These are phyloP conservation scores for Marmota monax DNA, from an alignment of 2,113 vertebrate species.

Conservation along the genomic window DNA sequence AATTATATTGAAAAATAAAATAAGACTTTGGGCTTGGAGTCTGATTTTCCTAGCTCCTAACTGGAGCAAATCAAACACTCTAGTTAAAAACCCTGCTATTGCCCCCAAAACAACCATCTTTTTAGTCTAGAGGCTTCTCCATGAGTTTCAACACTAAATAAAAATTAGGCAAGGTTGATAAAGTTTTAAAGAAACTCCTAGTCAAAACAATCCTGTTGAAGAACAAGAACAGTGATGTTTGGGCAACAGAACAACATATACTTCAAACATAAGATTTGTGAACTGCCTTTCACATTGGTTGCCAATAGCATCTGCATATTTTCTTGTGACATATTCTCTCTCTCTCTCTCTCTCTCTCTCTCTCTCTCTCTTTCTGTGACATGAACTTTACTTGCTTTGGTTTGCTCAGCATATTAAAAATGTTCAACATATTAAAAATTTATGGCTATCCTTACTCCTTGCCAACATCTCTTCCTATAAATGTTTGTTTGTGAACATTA, in stretches of 20 bases:
- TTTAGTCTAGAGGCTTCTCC: slow-evolving; percentile 84
- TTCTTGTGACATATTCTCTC: too few species aligned
- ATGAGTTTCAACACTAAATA: slow-evolving; percentile 93
- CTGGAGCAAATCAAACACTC: slow-evolving; percentile 82
- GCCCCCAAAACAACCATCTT: slow-evolving; percentile 79
- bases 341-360: too few species aligned
- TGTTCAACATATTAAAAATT: neutral
- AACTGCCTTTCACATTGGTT: too few species aligned
- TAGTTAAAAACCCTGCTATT: slow-evolving; percentile 78
- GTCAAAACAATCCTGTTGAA: slow-evolving; percentile 5
- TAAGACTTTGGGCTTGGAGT: slow-evolving; percentile 83
- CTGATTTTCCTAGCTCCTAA: slow-evolving; percentile 84
- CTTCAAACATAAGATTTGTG: neutral
- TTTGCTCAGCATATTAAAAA: neutral
- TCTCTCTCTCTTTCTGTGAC: too few species aligned
- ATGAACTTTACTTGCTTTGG: neutral
- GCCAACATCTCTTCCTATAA: neutral
- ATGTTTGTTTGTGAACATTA: slow-evolving; percentile 5
- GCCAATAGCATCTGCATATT: too few species aligned
- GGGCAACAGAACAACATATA: neutral
- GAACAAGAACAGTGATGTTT: neutral
- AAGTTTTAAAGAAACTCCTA: slow-evolving; percentile 17
- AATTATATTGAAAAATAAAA: slow-evolving; percentile 81
- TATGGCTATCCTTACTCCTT: neutral
- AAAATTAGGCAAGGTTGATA: slow-evolving; percentile 91